Base-by-base conservation (phyloP, 1,140 invertebrate species). In the Eupristina koningsbergeri region DNA sequence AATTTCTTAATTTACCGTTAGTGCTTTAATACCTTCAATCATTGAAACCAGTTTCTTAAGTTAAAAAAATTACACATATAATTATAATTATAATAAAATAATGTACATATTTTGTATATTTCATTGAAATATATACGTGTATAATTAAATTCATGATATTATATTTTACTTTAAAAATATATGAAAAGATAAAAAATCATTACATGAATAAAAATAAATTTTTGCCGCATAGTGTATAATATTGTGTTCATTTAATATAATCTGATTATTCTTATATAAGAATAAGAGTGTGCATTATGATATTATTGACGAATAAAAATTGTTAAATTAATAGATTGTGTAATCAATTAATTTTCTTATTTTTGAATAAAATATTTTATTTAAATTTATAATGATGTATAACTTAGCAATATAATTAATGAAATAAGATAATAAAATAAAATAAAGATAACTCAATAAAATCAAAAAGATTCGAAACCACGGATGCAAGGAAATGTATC, bases 1-100 rank as follows among this genome's bases (percentile, higher is more conserved):
- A 29, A 83, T 83, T 83, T 78, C 81, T 77, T 83, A 67, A 78
- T 83, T 78, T 76, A 39, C 64, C 75, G 81, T 83, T 83, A 83
- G 71, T 34, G 36, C 45, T n/a, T 83, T 78, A 41, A 36, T 58
- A 31, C 61, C 61, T 77, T 39, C 58, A 63, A 75, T 53, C 39
- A 58, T 75, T 63, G 19, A 75, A 81, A 75, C 71, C 53, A 53
- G 69, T 81, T 81, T 3, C 63, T 81, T 80, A 64, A 63, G 63
- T 47, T 19, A 75, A 75, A 47, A 45, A 45, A 61, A 61, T 61
- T 9, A 2, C 8, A 9, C 13, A 61, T 53, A 34, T 29, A n/a
- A n/a, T n/a, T n/a, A n/a, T n/a, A n/a, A n/a, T n/a, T n/a, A n/a
- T n/a, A n/a, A n/a, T n/a, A n/a, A n/a, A 67, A 67, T 69, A 74